Conservation (phyloP, 2,888 invertebrate genomes). For the Drosophila ustulata region DNA sequence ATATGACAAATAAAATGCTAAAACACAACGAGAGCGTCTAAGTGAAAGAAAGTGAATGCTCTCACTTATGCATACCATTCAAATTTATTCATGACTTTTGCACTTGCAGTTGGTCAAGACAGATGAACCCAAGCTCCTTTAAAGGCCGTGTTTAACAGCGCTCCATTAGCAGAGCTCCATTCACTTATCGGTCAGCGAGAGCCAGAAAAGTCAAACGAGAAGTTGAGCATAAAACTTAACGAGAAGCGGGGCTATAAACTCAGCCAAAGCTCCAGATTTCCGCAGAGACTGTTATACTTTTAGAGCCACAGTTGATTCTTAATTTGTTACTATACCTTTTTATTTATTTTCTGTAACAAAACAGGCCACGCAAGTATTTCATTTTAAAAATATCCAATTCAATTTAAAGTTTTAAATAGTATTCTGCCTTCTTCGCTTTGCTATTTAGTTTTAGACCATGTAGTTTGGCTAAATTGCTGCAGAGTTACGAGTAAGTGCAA, state of each 20-base stretch:
- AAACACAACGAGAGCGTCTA: slow-evolving; percentile 2
- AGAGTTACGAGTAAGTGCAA: slow-evolving; percentile 35
- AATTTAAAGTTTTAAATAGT: neutral
- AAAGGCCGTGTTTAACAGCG: slow-evolving; percentile 2
- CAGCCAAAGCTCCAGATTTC: slow-evolving; percentile 1
- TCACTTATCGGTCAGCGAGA: neutral
- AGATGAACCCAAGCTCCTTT: slow-evolving; percentile 6
- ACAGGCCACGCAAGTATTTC: neutral
- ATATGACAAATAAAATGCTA: slow-evolving; percentile 52
- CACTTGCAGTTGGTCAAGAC: slow-evolving; percentile 39
- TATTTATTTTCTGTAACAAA: neutral
- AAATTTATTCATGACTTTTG: slow-evolving; percentile 70
- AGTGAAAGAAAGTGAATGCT: neutral
- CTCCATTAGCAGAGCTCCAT: neutral
- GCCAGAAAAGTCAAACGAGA: neutral
- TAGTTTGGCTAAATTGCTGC: slow-evolving; percentile 27
- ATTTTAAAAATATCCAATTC: neutral
- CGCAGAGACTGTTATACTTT: neutral
- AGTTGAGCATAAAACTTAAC: neutral
- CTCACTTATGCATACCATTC: slow-evolving; percentile 48
- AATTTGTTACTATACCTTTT: neutral
- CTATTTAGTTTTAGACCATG: no score
- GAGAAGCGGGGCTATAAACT: neutral
- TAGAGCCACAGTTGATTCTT: neutral
- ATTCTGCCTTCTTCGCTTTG: neutral